Conservation (phyloP, 2,797 vertebrate species). For the Epinephelus malabaricus region DNA sequence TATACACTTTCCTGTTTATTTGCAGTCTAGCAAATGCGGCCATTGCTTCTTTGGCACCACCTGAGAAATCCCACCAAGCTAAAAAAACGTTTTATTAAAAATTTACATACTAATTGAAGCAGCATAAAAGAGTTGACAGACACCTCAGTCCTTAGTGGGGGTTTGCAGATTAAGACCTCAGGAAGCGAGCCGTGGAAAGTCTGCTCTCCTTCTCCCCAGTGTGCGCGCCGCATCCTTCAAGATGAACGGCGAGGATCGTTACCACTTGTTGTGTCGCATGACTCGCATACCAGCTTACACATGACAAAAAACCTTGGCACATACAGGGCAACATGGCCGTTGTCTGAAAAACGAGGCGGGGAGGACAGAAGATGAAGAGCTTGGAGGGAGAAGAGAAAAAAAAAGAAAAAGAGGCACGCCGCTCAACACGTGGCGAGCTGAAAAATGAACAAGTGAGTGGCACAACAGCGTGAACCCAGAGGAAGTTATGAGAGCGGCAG, state of each 20-base stretch:
- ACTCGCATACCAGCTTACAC: constrained; percentile 6
- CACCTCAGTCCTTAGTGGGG: constrained; percentile 56
- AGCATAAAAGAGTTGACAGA: constrained; percentile 64
- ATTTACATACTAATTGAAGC: constrained; percentile 81
- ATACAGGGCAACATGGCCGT: not conserved
- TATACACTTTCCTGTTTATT: constrained; percentile 51
- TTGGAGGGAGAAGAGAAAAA: not conserved
- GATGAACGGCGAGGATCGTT: not conserved
- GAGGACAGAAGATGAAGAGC: constrained; percentile 17
- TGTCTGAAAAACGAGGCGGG: constrained; percentile 16
- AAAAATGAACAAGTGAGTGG: constrained; percentile 50
- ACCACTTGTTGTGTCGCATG: constrained; percentile 27
- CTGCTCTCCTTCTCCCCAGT: constrained; percentile 19
- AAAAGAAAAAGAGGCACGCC: not conserved
- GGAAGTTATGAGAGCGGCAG: constrained; percentile 67
- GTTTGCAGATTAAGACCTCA: constrained; percentile 67
- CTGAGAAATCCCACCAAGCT: constrained; percentile 65
- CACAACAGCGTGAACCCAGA: constrained; percentile 55
- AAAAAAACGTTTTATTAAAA: constrained; percentile 57
- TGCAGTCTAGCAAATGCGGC: constrained; percentile 46
- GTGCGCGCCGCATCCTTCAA: constrained; percentile 25
- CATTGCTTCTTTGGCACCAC: constrained; percentile 60
- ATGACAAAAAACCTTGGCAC: constrained; percentile 25
- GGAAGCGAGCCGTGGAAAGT: constrained; percentile 45
- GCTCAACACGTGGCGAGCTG: constrained; percentile 44